phyloP scores from a whole-genome alignment of 2,113 vertebrate species.

The Corythoichthys haematopterus region DNA sequence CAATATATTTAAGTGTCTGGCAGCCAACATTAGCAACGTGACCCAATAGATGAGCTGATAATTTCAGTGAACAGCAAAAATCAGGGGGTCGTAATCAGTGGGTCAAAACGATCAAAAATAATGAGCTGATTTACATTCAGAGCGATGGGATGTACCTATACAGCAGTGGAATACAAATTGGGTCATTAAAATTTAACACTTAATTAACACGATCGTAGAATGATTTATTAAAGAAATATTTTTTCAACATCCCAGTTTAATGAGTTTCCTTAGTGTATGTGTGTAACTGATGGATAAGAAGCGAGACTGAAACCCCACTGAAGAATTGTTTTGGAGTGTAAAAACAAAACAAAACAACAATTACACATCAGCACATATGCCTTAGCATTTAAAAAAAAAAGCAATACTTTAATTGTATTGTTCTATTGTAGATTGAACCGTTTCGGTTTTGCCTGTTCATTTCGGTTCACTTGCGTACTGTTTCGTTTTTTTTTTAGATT shows the following conservation, averaged over 20 bases:
- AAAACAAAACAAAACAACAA: neutral
- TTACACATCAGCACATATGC: neutral
- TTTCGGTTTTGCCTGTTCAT: no score
- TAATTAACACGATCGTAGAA: constrained; percentile 44
- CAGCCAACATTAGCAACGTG: constrained; percentile 21
- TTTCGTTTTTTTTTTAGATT: no score
- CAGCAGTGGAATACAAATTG: constrained; percentile 35
- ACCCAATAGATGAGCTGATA: constrained; percentile 8
- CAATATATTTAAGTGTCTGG: constrained; percentile 5
- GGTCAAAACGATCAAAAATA: constrained; percentile 12
- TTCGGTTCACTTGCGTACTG: no score
- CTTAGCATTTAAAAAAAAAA: neutral
- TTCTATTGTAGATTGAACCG: no score
- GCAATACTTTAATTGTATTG: neutral
- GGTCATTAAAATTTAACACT: constrained; percentile 53
- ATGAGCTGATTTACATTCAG: constrained; percentile 15
- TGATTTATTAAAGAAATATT: constrained; percentile 47
- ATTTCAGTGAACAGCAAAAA: constrained; percentile 12
- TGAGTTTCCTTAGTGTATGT: constrained; percentile 6
- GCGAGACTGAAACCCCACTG: constrained; percentile 13
- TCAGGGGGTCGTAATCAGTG: constrained; percentile 7
- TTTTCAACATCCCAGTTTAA: constrained; percentile 30
- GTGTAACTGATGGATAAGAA: constrained; percentile 20
- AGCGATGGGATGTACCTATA: constrained; percentile 23
- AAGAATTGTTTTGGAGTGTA: neutral